phyloP scores from a whole-genome alignment of 1,140 invertebrate species.

The Atta texana region DNA sequence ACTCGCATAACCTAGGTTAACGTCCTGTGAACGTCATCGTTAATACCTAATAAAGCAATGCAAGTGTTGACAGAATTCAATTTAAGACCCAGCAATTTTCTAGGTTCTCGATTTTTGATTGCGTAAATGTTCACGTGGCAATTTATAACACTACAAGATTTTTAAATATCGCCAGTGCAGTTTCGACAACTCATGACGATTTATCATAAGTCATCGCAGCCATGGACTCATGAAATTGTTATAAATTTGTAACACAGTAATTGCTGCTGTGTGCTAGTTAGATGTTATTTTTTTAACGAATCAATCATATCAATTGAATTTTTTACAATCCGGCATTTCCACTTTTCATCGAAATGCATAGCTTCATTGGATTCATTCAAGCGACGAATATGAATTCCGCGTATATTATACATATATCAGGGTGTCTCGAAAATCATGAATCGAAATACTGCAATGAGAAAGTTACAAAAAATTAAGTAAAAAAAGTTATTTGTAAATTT shows the following conservation, averaged over 20 bases:
- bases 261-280: constrained; percentile 1
- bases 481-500: too few relatives aligned
- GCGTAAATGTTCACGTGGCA: not conserved
- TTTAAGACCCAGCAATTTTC: not conserved
- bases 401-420: not conserved
- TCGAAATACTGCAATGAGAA: too few relatives aligned
- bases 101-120: not conserved
- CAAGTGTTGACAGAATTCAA: constrained; percentile 9
- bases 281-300: constrained; percentile 44
- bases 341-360: constrained; percentile 55
- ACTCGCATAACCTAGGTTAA: not conserved
- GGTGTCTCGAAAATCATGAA: too few relatives aligned
- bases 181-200: not conserved
- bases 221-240: constrained; percentile 26
- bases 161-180: not conserved
- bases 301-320: constrained; percentile 47
- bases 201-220: constrained; percentile 11
- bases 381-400: constrained; percentile 45
- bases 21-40: not conserved
- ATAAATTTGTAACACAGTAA: constrained; percentile 44
- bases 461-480: too few relatives aligned
- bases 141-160: not conserved
- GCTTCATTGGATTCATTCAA: constrained; percentile 30
- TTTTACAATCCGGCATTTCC: constrained; percentile 30
- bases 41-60: not conserved